phyloP scores from a whole-genome alignment of 2,888 invertebrate genomes.

The Notocelia uddmanniana region DNA sequence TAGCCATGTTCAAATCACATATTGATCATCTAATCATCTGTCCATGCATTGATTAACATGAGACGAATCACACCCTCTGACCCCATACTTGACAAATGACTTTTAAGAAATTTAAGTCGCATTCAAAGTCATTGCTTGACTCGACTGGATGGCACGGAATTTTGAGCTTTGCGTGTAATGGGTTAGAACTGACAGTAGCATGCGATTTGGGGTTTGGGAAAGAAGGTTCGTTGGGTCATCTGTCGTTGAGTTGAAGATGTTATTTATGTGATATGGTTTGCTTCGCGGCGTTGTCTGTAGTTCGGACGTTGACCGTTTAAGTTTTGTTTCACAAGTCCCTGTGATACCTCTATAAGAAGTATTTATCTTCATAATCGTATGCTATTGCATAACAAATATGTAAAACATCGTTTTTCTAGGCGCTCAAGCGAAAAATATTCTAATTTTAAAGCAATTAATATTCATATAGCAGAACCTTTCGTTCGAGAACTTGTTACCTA shows the following conservation, averaged over 20 bases:
- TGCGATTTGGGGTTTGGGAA: constrained; percentile 3
- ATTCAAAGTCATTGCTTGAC: constrained; percentile 9
- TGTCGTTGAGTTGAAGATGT: constrained; percentile 37
- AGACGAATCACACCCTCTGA: constrained; percentile 74
- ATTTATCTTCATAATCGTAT: too few relatives aligned
- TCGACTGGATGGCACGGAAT: neutral
- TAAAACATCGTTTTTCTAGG: too few relatives aligned
- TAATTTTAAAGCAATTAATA: too few relatives aligned
- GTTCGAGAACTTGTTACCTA: too few relatives aligned
- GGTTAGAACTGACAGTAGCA: constrained; percentile 4
- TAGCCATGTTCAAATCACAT: constrained; percentile 44
- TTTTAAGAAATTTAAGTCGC: constrained; percentile 58
- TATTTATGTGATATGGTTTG: constrained; percentile 31
- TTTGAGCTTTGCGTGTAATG: neutral
- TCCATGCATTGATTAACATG: constrained; percentile 71
- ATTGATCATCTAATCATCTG: constrained; percentile 70
- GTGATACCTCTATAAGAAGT: too few relatives aligned
- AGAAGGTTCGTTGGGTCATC: constrained; percentile 40
- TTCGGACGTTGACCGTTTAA: neutral
- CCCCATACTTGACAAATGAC: constrained; percentile 75
- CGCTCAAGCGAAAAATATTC: too few relatives aligned
- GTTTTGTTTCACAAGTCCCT: neutral
- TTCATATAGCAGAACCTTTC: too few relatives aligned
- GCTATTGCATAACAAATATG: too few relatives aligned
- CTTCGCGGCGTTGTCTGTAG: constrained; percentile 11